These are phyloP conservation scores for Rotaria socialis DNA, from an alignment of 2,888 invertebrate species.

Conservation along the genomic window DNA sequence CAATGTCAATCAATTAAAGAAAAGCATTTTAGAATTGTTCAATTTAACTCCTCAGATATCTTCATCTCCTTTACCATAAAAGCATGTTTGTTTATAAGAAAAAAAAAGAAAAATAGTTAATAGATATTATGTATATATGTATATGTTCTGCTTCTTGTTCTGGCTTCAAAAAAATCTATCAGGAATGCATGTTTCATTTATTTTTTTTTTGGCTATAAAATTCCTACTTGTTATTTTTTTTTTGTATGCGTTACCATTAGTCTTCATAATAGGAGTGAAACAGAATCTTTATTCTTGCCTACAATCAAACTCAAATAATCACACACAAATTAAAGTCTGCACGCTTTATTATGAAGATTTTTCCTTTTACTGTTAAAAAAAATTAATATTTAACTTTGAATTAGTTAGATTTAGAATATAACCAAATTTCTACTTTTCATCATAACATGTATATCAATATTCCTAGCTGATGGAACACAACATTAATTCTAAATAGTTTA, in stretches of 20 bases:
- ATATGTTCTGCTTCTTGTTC: not conserved
- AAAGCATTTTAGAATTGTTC: constrained; percentile 38
- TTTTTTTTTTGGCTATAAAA: not conserved
- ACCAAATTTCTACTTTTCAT: too few species aligned
- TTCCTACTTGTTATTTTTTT: not conserved
- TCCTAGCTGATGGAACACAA: not conserved
- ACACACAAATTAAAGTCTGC: too few species aligned
- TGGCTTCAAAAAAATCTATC: not conserved
- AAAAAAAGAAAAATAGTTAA: not conserved
- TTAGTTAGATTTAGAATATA: too few species aligned
- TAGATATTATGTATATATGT: not conserved
- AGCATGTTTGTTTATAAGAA: not conserved
- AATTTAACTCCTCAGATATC: not conserved
- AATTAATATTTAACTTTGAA: too few species aligned
- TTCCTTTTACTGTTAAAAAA: too few species aligned
- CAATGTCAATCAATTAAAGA: constrained; percentile 43
- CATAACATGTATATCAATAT: not conserved
- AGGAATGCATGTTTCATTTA: not conserved
- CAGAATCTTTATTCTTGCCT: not conserved
- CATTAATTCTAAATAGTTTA: not conserved
- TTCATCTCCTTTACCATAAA: not conserved
- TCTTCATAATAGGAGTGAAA: not conserved
- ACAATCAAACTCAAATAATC: too few species aligned
- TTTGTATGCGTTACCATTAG: not conserved
- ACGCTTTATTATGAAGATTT: too few species aligned